phyloP scores from a whole-genome alignment of 2,113 vertebrate genomes.

The crab-eating macaque (Macaca fascicularis) region DNA sequence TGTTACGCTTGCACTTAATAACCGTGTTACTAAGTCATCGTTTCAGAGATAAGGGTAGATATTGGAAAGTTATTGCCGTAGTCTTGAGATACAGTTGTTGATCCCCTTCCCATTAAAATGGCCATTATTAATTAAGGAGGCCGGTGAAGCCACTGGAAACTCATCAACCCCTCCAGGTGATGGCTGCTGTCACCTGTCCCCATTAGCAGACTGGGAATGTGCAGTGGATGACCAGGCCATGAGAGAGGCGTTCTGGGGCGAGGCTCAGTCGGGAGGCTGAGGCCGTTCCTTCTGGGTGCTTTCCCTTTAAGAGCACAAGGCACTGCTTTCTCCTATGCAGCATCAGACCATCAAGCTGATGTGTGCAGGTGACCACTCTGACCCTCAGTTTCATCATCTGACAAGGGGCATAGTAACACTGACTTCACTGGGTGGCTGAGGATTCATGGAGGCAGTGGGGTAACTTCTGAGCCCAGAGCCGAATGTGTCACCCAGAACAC shows the following conservation, averaged over 20 bases:
- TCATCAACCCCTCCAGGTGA: neutral
- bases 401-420: accelerated
- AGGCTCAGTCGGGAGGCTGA: accelerated
- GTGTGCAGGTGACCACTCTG: neutral
- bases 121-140: neutral
- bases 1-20: accelerated
- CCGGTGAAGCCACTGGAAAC: neutral
- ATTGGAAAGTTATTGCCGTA: accelerated
- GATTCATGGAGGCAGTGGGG: neutral
- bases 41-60: neutral
- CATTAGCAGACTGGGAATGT: accelerated
- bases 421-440: neutral
- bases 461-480: neutral
- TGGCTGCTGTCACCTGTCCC: neutral
- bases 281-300: accelerated
- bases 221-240: accelerated
- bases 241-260: accelerated
- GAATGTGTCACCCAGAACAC: neutral
- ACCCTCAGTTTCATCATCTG: neutral
- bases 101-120: neutral
- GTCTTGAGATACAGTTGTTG: neutral
- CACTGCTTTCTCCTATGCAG: accelerated
- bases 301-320: neutral
- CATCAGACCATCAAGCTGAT: neutral
- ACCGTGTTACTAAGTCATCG: accelerated